Evolutionary conservation across 1,140 invertebrate species (phyloP).

Genomic region (Lepidurus apus): DNA sequence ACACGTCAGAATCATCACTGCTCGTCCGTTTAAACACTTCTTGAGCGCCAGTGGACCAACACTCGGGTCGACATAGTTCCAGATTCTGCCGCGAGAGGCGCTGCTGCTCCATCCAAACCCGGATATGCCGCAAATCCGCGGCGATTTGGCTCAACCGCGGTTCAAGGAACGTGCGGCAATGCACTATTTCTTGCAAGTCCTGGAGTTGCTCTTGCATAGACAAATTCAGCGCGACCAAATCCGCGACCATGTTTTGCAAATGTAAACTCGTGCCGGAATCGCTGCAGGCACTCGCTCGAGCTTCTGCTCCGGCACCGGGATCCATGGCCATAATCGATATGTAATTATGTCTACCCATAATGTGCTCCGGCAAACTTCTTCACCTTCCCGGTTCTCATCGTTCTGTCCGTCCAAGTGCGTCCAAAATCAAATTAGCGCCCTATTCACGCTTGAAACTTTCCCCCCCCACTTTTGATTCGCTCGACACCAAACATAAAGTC

Average conservation of each 20-base stretch:
- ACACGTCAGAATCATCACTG: background rate
- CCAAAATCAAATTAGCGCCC: background rate
- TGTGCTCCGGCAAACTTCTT: background rate
- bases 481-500: background rate
- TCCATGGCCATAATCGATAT: conserved; percentile 9
- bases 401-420: conserved; percentile 3
- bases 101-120: background rate
- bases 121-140: background rate
- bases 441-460: background rate
- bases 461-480: background rate
- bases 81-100: background rate
- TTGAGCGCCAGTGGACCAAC: background rate
- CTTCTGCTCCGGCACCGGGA: background rate
- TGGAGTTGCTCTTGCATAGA: conserved; percentile 16
- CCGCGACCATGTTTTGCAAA: background rate
- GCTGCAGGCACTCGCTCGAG: background rate
- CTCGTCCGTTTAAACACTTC: background rate
- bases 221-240: conserved; percentile 1
- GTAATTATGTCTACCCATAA: background rate
- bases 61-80: background rate
- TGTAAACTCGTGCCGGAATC: background rate
- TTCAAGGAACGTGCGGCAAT: background rate
- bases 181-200: background rate
- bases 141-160: background rate
- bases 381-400: conserved; percentile 12